phyloP scores from a whole-genome alignment of 2,888 invertebrate species.

The Hyles lineata region DNA sequence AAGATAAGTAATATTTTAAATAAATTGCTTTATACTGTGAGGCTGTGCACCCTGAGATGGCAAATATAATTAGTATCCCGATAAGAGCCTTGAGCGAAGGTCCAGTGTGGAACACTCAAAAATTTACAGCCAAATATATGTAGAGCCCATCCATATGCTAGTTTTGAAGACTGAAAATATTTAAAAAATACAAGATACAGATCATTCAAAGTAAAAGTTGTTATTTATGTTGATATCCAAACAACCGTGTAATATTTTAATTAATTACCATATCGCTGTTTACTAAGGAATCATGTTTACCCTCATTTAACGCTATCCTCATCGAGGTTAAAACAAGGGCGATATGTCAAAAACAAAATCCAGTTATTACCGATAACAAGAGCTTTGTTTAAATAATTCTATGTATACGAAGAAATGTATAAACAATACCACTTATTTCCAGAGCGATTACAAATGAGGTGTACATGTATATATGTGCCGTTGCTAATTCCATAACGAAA shows the following conservation, averaged over 20 bases:
- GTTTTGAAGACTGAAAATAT: not conserved
- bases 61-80: not conserved
- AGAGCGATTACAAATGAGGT: conserved; percentile 25
- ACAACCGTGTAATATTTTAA: not conserved
- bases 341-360: conserved; percentile 9
- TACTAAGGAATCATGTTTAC: not conserved
- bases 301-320: conserved; percentile 7
- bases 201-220: too few species aligned
- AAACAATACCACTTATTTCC: conserved; percentile 26
- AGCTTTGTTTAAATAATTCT: not conserved
- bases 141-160: not conserved
- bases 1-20: too few species aligned
- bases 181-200: too few species aligned
- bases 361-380: conserved; percentile 1
- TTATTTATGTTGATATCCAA: not conserved
- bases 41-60: not conserved
- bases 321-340: conserved; percentile 9
- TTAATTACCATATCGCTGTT: not conserved
- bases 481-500: conserved; percentile 39
- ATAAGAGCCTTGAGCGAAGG: not conserved
- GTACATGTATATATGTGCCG: conserved; percentile 23
- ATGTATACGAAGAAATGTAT: conserved; percentile 19
- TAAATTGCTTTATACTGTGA: too few species aligned
- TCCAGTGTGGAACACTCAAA: not conserved
- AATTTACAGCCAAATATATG: not conserved